These are phyloP conservation scores for Tetragonula carbonaria DNA, from an alignment of 2,888 invertebrate species.

Conservation along the genomic window DNA sequence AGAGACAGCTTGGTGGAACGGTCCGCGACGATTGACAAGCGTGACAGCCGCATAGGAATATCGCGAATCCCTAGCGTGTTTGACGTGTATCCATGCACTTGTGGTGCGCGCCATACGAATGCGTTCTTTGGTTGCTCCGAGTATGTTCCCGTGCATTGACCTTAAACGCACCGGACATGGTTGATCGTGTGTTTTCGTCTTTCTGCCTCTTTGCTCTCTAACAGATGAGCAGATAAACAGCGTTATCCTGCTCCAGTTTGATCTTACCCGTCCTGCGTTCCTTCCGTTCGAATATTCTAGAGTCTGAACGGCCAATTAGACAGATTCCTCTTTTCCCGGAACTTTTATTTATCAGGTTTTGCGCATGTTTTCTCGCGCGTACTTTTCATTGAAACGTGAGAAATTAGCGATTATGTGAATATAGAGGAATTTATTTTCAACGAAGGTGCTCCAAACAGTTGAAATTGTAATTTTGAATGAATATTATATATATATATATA, in stretches of 20 bases:
- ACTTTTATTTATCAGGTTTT: background rate
- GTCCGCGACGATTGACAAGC: conserved; percentile 51
- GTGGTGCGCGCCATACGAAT: conserved; percentile 29
- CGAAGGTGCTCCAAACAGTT: background rate
- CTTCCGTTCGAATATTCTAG: conserved; percentile 36
- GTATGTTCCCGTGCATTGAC: conserved; percentile 59
- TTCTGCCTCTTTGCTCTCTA: conserved; percentile 28
- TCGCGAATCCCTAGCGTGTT: conserved; percentile 43
- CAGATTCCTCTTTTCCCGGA: background rate
- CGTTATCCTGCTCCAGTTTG: conserved; percentile 40
- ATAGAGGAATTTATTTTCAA: background rate
- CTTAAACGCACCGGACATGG: conserved; percentile 65
- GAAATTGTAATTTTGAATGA: background rate
- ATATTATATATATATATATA: background rate
- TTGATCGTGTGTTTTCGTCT: conserved; percentile 55
- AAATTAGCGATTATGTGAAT: background rate
- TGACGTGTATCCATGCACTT: conserved; percentile 45
- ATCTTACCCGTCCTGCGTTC: conserved; percentile 11
- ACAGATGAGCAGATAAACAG: conserved; percentile 43
- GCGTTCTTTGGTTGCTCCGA: conserved; percentile 29
- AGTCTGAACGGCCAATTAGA: background rate
- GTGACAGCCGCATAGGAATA: conserved; percentile 54
- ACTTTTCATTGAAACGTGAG: background rate
- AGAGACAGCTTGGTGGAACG: background rate
- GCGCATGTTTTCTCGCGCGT: too few species aligned